Base-by-base conservation (phyloP, 2,888 invertebrate genomes). In the Hemaris fuciformis region DNA sequence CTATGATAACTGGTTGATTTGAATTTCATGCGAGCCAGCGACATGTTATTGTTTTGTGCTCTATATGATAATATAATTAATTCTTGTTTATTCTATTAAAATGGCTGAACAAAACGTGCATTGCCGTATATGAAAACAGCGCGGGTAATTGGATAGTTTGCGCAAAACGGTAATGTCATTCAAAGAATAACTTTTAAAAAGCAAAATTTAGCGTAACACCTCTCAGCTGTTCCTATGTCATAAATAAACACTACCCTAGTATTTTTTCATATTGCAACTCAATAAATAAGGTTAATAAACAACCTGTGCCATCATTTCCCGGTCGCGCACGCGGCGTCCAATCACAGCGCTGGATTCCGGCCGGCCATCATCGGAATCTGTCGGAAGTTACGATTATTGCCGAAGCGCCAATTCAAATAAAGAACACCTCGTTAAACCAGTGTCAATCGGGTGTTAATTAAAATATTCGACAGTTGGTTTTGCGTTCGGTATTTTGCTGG, bases 401-500 rank as follows among this genome's bases (percentile, higher is more conserved):
- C 31, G 31, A 53, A 53, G 31, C 18, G 18, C 53, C 31, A 53
- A 8, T 53, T 53, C 31, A 53, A 53, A 53, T 53, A 53, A 53
- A 53, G 53, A 53, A 31, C 59, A 64, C 66, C 64, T 64, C 59
- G 65, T 58, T 65, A 58, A 67, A 64, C 60, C 62, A 64, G 64
- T 66, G 64, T 66, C 65, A 65, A 65, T 53, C 53, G 53, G 25
- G 27, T 53, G 31, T 53, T 53, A 53, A 53, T 53, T 53, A 53
- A 53, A 53, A 27, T 15, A 53, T 53, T 23, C 8, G 5, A 22
- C 45, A 2, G 20, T 20, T n/a, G 23, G 22, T 46, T 46, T 18
- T 18, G 10, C 53, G 18, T 27, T 15, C 10, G 31, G 31, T n/a
- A n/a, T 53, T 53, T 31, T 8, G 25, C 15, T 15, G 27, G 2